Evolutionary conservation across 2,113 vertebrate species (phyloP), one percentile per base, ranked within the genome.

Genomic region (Formicarius rufipectus): DNA sequence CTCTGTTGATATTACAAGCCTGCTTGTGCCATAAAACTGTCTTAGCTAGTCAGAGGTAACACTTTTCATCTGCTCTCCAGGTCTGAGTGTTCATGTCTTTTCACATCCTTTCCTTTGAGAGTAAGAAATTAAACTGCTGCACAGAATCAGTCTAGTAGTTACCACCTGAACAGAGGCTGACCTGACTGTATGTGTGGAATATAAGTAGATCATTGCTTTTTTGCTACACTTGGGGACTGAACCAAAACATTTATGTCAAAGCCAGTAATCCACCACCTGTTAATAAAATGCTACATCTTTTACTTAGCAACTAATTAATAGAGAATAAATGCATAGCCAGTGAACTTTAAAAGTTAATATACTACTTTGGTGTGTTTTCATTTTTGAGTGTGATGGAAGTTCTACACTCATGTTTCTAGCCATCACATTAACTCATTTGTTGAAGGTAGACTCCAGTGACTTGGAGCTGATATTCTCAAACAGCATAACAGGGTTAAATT

Each of bases 1-100:
- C 9, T 86, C 0, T 49, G 8, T 44, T 0, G 0, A 5, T 62
- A 24, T 21, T n/a, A 14, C 8, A 44, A n/a, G 19, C 30, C 44
- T 88, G 27, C 31, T 84, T n/a, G 42, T 90, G 37, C 63, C 6
- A 0, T 67, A 24, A 64, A 84, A 28, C 63, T 49, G 22, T 64
- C 21, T 60, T 45, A 47, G n/a, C 66, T 53, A 1, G 13, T 67
- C 6, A 13, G 25, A 92, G 50, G 53, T 47, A 56, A 22, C 0
- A 0, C 44, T 62, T 71, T 39, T 64, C 21, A 59, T 45, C 59
- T 59, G 15, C 37, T 86, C 24, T 62, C 58, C 16, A 59, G 24
- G 44, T 52, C 66, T 85, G 23, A 35, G 22, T 49, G 37, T 56
- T 88, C 10, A 0, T 42, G 12, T 77, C 23, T 88, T 73, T 27